Percentiles rank a stretch among this genome's conserved stretches.
These are phyloP conservation scores for Protaetia brevitarsis DNA, from an alignment of 1,140 invertebrate species.

Conservation along the genomic window DNA sequence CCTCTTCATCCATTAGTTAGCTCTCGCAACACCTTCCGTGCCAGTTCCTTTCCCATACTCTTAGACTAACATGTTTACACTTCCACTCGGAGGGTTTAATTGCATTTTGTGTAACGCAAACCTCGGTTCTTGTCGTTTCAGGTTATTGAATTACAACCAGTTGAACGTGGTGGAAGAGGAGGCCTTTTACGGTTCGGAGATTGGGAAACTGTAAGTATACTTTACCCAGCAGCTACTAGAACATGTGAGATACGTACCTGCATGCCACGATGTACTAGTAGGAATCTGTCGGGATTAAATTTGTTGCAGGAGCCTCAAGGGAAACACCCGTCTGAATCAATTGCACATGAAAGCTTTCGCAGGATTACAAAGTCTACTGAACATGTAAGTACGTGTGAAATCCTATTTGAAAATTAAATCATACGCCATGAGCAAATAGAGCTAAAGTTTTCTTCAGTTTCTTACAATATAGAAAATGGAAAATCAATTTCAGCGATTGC, in stretches of 20 bases:
- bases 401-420: background rate
- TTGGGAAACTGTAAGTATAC: constrained; percentile 62
- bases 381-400: constrained; percentile 57
- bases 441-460: too few relatives aligned
- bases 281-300: background rate
- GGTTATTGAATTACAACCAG: constrained; percentile 61
- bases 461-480: too few relatives aligned
- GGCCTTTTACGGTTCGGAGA: constrained; percentile 63
- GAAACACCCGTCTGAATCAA: constrained; percentile 59
- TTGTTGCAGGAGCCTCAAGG: constrained; percentile 64
- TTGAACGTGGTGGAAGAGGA: constrained; percentile 59
- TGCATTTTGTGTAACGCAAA: too few relatives aligned
- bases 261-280: background rate
- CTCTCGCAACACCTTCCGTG: too few relatives aligned
- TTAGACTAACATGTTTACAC: too few relatives aligned
- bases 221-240: too few relatives aligned
- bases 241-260: background rate
- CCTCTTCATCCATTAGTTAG: too few relatives aligned
- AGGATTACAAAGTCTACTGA: constrained; percentile 58
- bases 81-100: too few relatives aligned
- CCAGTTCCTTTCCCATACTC: too few relatives aligned
- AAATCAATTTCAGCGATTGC: too few relatives aligned
- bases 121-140: constrained; percentile 42
- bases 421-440: too few relatives aligned
- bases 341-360: constrained; percentile 67